Conservation (phyloP, 2,113 vertebrate species). For the Cyanistes caeruleus region DNA sequence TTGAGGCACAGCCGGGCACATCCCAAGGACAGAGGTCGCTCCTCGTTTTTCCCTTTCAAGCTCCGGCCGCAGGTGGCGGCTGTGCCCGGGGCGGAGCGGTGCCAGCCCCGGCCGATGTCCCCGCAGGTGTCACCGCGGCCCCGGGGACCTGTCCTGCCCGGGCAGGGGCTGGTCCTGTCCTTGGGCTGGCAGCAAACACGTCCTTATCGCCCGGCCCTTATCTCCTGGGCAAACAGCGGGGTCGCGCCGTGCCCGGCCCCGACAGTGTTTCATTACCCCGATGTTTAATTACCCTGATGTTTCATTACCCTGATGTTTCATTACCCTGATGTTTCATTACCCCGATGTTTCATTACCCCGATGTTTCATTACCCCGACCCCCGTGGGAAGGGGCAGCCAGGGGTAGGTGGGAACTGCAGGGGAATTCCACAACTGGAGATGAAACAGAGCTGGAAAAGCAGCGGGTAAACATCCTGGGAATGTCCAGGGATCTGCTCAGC, state of each 20-base stretch:
- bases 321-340: background rate
- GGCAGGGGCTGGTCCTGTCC: background rate
- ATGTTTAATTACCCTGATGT: background rate
- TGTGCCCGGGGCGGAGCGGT: background rate
- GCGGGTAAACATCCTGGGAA: background rate
- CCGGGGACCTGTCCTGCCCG: background rate
- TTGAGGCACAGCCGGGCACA: background rate
- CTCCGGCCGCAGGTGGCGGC: background rate
- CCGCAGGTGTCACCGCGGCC: background rate
- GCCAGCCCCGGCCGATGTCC: background rate
- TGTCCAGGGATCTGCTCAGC: no score
- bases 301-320: background rate
- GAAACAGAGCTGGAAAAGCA: background rate
- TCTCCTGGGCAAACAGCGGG: background rate
- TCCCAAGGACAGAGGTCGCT: rapidly evolving
- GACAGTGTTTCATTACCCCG: background rate
- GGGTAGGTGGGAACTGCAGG: background rate
- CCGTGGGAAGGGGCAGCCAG: background rate
- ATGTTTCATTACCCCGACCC: background rate
- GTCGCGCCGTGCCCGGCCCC: background rate
- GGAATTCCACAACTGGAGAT: background rate
- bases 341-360: background rate
- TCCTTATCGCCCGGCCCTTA: background rate
- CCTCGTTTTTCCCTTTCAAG: background rate
- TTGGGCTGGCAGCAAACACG: background rate